Percentiles rank a stretch among this genome's conserved stretches.
Evolutionary conservation across 1,140 invertebrate species (phyloP).

Genomic region (Neodiprion virginianus): DNA sequence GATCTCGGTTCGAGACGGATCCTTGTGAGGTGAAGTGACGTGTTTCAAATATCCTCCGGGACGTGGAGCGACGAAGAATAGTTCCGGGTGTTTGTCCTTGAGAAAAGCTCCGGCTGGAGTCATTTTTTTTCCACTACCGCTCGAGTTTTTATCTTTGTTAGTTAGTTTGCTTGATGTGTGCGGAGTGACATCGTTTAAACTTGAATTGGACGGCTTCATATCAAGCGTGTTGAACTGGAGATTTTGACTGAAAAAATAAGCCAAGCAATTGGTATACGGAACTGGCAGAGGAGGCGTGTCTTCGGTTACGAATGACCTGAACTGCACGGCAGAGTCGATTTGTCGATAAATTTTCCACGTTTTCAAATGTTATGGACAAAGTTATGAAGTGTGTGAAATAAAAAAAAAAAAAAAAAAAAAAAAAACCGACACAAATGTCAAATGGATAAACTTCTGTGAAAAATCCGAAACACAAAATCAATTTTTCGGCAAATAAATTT

Average conservation of each 20-base stretch:
- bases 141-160: not conserved
- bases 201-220: not conserved
- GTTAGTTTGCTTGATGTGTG: not conserved
- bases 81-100: not conserved
- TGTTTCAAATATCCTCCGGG: not conserved
- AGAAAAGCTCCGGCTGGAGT: not conserved
- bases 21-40: not conserved
- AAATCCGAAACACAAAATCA: not conserved
- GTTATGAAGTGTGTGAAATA: too few relatives aligned
- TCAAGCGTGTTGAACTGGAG: not conserved
- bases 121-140: not conserved
- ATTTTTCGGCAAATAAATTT: conserved; percentile 22
- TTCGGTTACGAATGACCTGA: too few relatives aligned
- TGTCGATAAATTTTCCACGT: too few relatives aligned
- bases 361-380: too few relatives aligned
- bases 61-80: not conserved
- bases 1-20: not conserved
- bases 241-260: too few relatives aligned
- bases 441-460: not conserved
- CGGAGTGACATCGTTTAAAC: not conserved
- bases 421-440: conserved; percentile 23
- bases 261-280: too few relatives aligned
- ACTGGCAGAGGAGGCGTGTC: too few relatives aligned
- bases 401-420: too few relatives aligned
- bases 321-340: too few relatives aligned